Conservation (phyloP, 2,797 vertebrate species). For the Schizothorax lantsangensis region DNA sequence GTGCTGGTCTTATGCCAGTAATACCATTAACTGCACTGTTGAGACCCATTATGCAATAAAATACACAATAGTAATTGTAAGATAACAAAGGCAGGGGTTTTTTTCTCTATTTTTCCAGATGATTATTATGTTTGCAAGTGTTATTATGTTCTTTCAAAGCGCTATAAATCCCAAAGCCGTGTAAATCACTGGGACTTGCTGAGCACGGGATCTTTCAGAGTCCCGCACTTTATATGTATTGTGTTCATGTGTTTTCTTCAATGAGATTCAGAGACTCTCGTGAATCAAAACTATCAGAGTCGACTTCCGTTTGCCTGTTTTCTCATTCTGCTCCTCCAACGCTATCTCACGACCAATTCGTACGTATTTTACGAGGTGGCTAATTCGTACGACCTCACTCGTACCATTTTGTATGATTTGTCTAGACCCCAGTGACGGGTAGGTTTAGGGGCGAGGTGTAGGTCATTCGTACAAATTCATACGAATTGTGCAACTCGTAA, state of each 20-base stretch:
- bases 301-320: neutral
- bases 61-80: conserved; percentile 82
- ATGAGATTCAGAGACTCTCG: neutral
- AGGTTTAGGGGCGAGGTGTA: neutral
- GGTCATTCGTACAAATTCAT: no score
- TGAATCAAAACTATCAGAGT: neutral
- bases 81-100: conserved; percentile 75
- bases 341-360: no score
- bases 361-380: neutral
- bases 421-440: neutral
- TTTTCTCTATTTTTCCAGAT: conserved; percentile 64
- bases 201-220: neutral
- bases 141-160: conserved; percentile 73
- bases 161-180: conserved; percentile 39
- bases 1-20: conserved; percentile 78
- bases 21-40: conserved; percentile 82
- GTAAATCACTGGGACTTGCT: conserved; percentile 30
- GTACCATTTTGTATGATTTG: neutral
- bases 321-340: neutral
- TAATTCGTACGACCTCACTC: neutral
- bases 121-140: conserved; percentile 75
- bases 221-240: neutral
- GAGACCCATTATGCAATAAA: conserved; percentile 79
- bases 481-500: neutral
- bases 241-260: conserved; percentile 10